phyloP scores from a whole-genome alignment of 2,888 invertebrate genomes.

The Lapara coniferarum region DNA sequence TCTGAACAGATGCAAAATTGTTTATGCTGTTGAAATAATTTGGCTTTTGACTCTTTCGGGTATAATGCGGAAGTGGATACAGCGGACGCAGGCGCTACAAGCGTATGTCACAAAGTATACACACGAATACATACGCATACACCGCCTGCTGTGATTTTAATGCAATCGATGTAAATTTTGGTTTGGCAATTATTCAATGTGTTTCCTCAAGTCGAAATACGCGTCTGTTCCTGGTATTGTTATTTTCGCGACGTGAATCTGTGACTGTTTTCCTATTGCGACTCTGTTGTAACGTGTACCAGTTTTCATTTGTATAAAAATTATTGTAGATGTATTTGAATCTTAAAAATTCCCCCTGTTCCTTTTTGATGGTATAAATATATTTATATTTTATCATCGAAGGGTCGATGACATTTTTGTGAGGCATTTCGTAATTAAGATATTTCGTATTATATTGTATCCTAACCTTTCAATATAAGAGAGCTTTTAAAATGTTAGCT shows the following conservation, averaged over 20 bases:
- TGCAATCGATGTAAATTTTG: slow-evolving; percentile 18
- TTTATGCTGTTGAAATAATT: slow-evolving; percentile 7
- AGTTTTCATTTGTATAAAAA: neutral
- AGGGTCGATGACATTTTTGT: neutral
- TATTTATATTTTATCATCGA: no score
- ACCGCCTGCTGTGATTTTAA: slow-evolving; percentile 8
- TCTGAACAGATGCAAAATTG: neutral
- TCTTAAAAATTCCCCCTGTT: no score
- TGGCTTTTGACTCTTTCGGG: slow-evolving; percentile 17
- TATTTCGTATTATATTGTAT: neutral
- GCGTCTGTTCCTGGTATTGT: slow-evolving; percentile 9
- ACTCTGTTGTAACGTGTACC: neutral
- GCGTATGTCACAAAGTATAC: neutral
- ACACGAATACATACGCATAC: neutral
- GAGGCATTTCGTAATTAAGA: neutral
- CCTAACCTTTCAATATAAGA: neutral
- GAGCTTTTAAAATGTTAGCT: slow-evolving; percentile 20
- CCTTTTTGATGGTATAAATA: no score
- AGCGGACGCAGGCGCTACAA: slow-evolving; percentile 9
- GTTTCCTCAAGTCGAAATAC: slow-evolving; percentile 8
- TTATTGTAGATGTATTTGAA: no score
- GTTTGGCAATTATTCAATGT: slow-evolving; percentile 14
- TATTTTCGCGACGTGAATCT: slow-evolving; percentile 18
- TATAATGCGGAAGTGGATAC: slow-evolving; percentile 16
- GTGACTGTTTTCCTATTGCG: neutral